Evolutionary conservation across 2,797 vertebrate genomes (phyloP).

Genomic region (Enteromius thamalakanensis): DNA sequence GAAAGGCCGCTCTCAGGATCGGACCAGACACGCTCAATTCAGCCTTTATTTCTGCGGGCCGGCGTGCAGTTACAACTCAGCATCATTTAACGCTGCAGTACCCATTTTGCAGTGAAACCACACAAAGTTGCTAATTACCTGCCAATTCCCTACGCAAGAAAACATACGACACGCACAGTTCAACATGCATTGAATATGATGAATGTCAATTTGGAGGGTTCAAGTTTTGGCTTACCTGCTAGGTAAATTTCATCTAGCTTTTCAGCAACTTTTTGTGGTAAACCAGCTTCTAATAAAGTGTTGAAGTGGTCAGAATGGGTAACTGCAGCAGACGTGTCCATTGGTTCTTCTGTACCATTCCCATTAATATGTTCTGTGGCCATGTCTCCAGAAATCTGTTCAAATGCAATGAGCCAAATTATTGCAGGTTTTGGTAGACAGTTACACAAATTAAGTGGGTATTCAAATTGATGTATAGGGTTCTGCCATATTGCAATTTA

Average conservation of each 20-base stretch:
- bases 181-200: constrained; percentile 23
- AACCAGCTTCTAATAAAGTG: constrained; percentile 92
- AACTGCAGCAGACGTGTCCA: constrained; percentile 91
- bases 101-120: constrained; percentile 82
- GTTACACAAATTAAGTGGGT: constrained; percentile 2
- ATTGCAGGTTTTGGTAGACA: constrained; percentile 51
- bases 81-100: constrained; percentile 69
- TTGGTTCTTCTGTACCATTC: constrained; percentile 94
- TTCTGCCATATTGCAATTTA: not conserved
- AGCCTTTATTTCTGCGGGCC: constrained; percentile 5
- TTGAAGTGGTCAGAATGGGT: constrained; percentile 93
- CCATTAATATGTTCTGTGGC: constrained; percentile 97
- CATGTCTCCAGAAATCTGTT: constrained; percentile 95
- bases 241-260: constrained; percentile 98
- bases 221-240: constrained; percentile 86
- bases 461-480: not conserved
- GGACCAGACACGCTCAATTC: constrained; percentile 40
- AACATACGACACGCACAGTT: constrained; percentile 31
- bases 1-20: constrained; percentile 27
- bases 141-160: constrained; percentile 52
- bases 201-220: constrained; percentile 33
- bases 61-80: constrained; percentile 9
- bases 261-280: constrained; percentile 95
- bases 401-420: constrained; percentile 73
- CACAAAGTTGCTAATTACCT: constrained; percentile 82